Evolutionary conservation across 2,113 vertebrate species (phyloP), one percentile per base, ranked within the genome.

Genomic region (Phylloscopus trochiloides): DNA sequence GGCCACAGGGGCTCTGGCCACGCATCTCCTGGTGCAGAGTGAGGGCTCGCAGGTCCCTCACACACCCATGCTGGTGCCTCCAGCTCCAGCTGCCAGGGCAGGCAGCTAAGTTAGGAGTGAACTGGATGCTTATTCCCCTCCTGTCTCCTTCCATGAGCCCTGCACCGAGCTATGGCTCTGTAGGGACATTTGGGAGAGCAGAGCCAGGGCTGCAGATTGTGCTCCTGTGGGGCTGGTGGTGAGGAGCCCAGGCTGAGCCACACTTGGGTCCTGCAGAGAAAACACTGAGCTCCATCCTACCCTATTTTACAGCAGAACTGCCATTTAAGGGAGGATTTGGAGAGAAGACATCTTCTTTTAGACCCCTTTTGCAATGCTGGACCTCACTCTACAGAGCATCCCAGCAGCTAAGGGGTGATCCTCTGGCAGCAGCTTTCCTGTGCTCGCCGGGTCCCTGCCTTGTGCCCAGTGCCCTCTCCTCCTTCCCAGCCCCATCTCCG

Each of bases 251-350:
- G 57, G 31, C 63, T 84, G 76, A 87, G 61, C 51, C 7, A 2
- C 3, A 1, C 45, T 68, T 34, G 17, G 68, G 57, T 71, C 83
- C 86, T 67, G 92, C 80, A 20, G 48, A 81, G 80, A 80, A 89
- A 94, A 74, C 65, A 6, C 55, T 17, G 55, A 68, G 51, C 87
- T 78, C 73, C 80, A 61, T 94, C 86, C 70, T 76, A 15, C 34
- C 50, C 88, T 65, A 1, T 59, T 91, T 74, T 62, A 63, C 55
- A 92, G 65, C 86, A 92, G 31, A 89, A 65, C 89, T 92, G 89
- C 92, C 89, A 91, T 94, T 92, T 94, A 86, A 92, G 68, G 88
- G 80, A 95, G 80, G 43, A 20, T 86, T 78, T 78, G 65, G 48
- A 94, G 72, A 73, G 57, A 34, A 85, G 77, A 65, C 50, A 61